Evolutionary conservation across 2,888 invertebrate species (phyloP).

Genomic region (Agrilus mali): DNA sequence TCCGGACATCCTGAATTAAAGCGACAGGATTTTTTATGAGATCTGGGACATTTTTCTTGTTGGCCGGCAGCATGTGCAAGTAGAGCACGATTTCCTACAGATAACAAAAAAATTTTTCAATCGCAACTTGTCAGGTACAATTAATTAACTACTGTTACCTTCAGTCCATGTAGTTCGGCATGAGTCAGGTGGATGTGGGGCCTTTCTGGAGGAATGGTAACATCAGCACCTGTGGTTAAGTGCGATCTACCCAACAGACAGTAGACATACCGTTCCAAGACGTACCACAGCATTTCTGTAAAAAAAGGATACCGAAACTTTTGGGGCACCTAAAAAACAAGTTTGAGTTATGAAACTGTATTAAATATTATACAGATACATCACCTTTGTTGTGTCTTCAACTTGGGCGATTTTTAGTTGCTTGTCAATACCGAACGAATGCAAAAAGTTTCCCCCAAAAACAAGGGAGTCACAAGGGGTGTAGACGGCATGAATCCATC

Average conservation of each 20-base stretch:
- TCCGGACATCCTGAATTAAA: constrained; percentile 78
- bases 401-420: constrained; percentile 93
- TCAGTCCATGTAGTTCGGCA: constrained; percentile 65
- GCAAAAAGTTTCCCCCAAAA: constrained; percentile 96
- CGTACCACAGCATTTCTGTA: constrained; percentile 97
- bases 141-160: constrained; percentile 33
- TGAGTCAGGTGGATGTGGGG: constrained; percentile 68
- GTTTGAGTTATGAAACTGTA: background rate
- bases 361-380: background rate
- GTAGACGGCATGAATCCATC: constrained; percentile 98
- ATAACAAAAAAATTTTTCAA: background rate
- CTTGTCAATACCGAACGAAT: constrained; percentile 90
- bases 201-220: constrained; percentile 31
- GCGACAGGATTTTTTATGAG: constrained; percentile 80
- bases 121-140: background rate
- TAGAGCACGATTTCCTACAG: constrained; percentile 75
- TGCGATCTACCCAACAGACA: constrained; percentile 76
- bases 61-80: constrained; percentile 76
- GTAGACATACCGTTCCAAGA: constrained; percentile 82
- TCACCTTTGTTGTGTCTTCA: constrained; percentile 84
- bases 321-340: constrained; percentile 63
- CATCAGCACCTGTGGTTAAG: constrained; percentile 39
- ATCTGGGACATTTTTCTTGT: constrained; percentile 86
- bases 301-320: constrained; percentile 98
- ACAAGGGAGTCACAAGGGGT: constrained; percentile 93